These are phyloP conservation scores for Harlomillsia oculata DNA, from an alignment of 1,140 invertebrate species.

Conservation along the genomic window DNA sequence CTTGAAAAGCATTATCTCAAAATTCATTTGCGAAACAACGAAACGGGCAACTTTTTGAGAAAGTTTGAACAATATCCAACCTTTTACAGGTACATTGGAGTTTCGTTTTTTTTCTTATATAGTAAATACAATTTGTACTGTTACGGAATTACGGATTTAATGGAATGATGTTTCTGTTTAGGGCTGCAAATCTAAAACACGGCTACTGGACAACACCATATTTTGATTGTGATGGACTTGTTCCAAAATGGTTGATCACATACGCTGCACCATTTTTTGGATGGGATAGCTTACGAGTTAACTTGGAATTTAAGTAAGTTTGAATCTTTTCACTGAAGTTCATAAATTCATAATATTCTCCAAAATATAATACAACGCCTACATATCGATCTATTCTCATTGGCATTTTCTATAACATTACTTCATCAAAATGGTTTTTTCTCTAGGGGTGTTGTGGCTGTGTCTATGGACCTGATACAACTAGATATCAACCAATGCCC, in stretches of 20 bases:
- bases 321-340: not conserved
- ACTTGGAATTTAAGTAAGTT: constrained; percentile 87
- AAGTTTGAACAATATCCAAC: constrained; percentile 85
- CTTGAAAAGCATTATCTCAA: constrained; percentile 87
- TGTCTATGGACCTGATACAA: constrained; percentile 79
- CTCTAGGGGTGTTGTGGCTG: constrained; percentile 83
- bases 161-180: constrained; percentile 38
- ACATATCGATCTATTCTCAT: no score
- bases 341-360: no score
- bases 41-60: constrained; percentile 66
- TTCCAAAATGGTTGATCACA: constrained; percentile 88
- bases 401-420: no score
- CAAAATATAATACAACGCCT: no score
- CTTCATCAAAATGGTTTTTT: constrained; percentile 11
- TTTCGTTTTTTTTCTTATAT: constrained; percentile 17
- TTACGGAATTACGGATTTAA: not conserved
- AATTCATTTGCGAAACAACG: constrained; percentile 81
- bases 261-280: constrained; percentile 96
- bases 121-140: not conserved
- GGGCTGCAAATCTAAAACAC: constrained; percentile 72
- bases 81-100: constrained; percentile 55
- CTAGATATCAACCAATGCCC: constrained; percentile 94
- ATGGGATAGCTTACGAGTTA: constrained; percentile 80
- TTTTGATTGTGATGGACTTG: constrained; percentile 82
- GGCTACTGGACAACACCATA: constrained; percentile 89